These are phyloP conservation scores for Rhabdornis inornatus DNA, from an alignment of 2,113 vertebrate genomes.

Conservation along the genomic window DNA sequence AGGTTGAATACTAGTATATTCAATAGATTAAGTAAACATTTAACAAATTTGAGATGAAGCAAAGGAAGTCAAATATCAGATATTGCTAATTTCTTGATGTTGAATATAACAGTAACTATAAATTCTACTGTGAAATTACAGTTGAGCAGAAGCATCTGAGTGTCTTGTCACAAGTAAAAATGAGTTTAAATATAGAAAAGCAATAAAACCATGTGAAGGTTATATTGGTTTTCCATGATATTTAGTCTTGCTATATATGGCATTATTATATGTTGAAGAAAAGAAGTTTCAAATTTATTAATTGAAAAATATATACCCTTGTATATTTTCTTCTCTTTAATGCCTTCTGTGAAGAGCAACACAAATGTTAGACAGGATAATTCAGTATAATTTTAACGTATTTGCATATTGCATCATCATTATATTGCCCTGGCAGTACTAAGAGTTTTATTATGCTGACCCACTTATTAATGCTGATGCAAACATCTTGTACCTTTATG, in stretches of 20 bases:
- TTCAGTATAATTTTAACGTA: background rate
- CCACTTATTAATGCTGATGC: background rate
- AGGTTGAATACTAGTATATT: background rate
- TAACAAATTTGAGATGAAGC: background rate
- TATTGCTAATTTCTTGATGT: background rate
- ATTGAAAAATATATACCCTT: background rate
- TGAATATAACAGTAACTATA: background rate
- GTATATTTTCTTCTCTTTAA: background rate
- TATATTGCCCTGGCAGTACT: background rate
- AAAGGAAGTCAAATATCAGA: background rate
- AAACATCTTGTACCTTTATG: background rate
- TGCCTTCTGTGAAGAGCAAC: background rate
- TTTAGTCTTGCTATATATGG: background rate
- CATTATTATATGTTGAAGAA: background rate
- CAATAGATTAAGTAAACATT: background rate
- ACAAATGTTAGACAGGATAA: background rate
- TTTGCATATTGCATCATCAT: background rate
- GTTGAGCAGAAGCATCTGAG: background rate
- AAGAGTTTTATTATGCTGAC: background rate
- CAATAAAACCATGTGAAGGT: background rate
- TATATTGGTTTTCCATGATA: background rate
- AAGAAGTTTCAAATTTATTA: background rate
- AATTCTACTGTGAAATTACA: background rate
- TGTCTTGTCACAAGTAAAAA: background rate
- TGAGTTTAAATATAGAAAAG: background rate